A percentile compares a stretch with the other conserved stretches of the same genome.
Evolutionary conservation across 1,140 invertebrate species (phyloP).

Genomic region (Bemisia tabaci): DNA sequence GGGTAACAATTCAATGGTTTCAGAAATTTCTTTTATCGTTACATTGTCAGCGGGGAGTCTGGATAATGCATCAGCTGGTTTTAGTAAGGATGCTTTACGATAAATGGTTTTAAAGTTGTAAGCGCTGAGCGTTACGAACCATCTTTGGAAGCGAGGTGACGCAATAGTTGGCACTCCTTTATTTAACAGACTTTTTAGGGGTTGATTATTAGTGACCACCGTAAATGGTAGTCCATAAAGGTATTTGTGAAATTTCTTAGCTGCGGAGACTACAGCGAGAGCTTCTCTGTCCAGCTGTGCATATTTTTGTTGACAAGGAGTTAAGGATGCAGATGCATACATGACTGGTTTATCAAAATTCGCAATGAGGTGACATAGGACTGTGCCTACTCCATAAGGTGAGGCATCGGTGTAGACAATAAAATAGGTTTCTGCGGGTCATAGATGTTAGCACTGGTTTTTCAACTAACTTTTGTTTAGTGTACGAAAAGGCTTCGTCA

Average conservation of each 20-base stretch:
- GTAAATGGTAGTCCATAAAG: constrained; percentile 13
- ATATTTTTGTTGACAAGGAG: constrained; percentile 25
- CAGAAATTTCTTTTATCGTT: too few species aligned
- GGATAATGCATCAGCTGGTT: too few species aligned
- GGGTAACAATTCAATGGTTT: too few species aligned
- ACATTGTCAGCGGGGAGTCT: too few species aligned
- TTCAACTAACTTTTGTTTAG: too few species aligned
- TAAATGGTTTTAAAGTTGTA: too few species aligned
- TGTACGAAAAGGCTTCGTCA: constrained; percentile 10
- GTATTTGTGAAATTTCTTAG: constrained; percentile 30
- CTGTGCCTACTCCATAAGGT: constrained; percentile 26
- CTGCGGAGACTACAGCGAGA: constrained; percentile 30
- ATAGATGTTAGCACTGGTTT: too few species aligned
- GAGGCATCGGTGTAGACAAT: constrained; percentile 30
- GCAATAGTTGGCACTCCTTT: too few species aligned
- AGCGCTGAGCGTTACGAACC: too few species aligned
- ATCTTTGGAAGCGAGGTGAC: too few species aligned
- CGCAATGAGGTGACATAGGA: constrained; percentile 24
- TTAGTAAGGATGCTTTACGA: too few species aligned
- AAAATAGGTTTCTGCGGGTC: constrained; percentile 28
- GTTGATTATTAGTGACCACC: constrained; percentile 12
- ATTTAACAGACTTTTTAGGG: too few species aligned
- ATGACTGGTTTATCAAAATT: constrained; percentile 25
- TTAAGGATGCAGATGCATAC: constrained; percentile 29
- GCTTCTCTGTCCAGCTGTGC: constrained; percentile 34